Evolutionary conservation across 1,140 invertebrate species (phyloP), one percentile per base, ranked within the genome.

Genomic region (Drosophila quadrilineata): DNA sequence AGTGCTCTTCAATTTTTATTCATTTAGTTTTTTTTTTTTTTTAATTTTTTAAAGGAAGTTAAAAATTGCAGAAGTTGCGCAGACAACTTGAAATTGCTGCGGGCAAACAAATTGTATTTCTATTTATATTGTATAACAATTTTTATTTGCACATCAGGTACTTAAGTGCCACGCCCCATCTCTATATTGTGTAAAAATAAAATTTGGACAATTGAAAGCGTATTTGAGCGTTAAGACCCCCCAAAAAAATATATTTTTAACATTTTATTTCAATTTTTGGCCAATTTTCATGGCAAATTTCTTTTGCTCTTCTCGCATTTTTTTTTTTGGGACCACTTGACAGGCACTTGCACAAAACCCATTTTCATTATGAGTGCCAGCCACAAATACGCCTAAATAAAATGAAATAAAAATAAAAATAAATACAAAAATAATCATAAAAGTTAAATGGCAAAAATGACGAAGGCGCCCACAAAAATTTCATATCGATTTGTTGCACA

Each of bases 171-270:
- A 41, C 59, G 17, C n/a, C 10, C 10, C 21, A 3, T 26, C 50
- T 24, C 26, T 12, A 21, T 10, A 16, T 19, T n/a, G 22, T 41
- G 48, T 56, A 59, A 31, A 80, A 69, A 71, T 46, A 24, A 70
- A 84, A 68, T 85, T 85, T 75, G 79, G 79, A 71, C 79, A 85
- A 85, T 85, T 85, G 79, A 85, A 59, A 85, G 71, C 71, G 79
- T 86, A 79, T 85, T 85, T 79, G 79, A 85, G 79, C 79, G 80
- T 85, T 79, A 85, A 85, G 79, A 71, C 71, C 79, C 79, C n/a
- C n/a, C n/a, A n/a, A n/a, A n/a, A n/a, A n/a, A n/a, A 68, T 79
- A 85, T 85, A 85, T 85, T 85, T 85, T 75, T 24, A 75, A 71
- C 50, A 64, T 75, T 69, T 50, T 71, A 82, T 84, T 84, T 82